Base-by-base conservation (phyloP, 2,888 invertebrate species). In the Lysandra bellargus region DNA sequence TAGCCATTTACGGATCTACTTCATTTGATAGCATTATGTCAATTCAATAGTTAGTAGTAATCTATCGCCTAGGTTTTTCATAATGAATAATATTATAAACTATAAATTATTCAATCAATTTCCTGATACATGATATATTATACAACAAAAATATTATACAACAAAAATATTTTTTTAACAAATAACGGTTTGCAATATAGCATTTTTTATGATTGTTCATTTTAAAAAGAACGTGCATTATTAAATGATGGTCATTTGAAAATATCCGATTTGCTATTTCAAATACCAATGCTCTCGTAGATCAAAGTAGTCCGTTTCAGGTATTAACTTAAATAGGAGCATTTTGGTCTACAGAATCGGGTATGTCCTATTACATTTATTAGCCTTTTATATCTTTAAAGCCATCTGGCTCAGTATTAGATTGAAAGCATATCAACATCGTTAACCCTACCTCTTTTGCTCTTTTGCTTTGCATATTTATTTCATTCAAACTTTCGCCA, bases 341-440 rank as follows among this genome's bases (percentile, higher is more conserved):
- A 12, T 33, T 69, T 69, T 33, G 64, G 64, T 69, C 23, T 30
- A 69, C 14, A 33, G 64, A 12, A 30, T 69, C 33, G 64, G 30
- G 33, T 33, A 69, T 69, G 64, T 69, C 33, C 64, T 69, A 33
- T 69, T 69, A 33, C 64, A 33, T 69, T 69, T 69, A 69, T 33
- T 64, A 64, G 64, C 30, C 23, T 69, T 33, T 33, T 69, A 57
- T 77, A 17, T 17, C 23, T 23, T 0, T 23, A 23, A 23, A 23
- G 23, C 23, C 23, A 23, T 23, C 12, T 33, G 33, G n/a, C 60
- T 64, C 40, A 44, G 64, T 14, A 23, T 44, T 12, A n/a, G 33
- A 69, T 7, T 76, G 53, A 6, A 64, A 64, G 40, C 78, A 64
- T 40, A 49, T 69, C 2, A 57, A 60, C 57, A 37, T 57, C 57